Conservation (phyloP, 2,113 vertebrate species). For the Prunella himalayana region DNA sequence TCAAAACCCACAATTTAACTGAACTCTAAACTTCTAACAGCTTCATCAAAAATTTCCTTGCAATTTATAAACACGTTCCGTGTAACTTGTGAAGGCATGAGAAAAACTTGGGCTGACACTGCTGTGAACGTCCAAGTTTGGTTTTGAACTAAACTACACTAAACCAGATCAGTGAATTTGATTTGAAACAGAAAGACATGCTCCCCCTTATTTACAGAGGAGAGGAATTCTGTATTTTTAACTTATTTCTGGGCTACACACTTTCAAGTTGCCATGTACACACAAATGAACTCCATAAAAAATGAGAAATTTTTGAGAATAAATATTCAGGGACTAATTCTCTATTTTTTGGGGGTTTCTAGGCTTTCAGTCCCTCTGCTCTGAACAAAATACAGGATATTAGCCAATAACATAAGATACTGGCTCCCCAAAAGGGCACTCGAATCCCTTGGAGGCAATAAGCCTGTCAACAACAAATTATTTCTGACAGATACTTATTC, state of each 20-base stretch:
- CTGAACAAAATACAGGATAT: background rate
- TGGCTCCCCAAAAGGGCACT: conserved; percentile 45
- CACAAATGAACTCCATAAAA: background rate
- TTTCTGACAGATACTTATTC: conserved; percentile 47
- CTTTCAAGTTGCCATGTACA: rapidly evolving
- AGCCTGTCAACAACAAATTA: conserved; percentile 18
- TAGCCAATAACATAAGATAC: background rate
- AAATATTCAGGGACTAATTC: background rate
- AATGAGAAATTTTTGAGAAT: background rate
- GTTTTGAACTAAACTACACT: background rate
- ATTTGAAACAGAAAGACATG: background rate
- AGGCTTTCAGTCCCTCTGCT: background rate
- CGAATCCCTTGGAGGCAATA: conserved; percentile 11
- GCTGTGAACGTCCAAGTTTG: background rate
- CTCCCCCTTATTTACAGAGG: background rate
- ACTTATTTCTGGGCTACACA: background rate
- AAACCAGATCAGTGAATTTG: background rate
- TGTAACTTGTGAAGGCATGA: background rate
- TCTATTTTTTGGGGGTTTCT: background rate
- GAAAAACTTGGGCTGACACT: background rate
- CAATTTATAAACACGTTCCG: background rate
- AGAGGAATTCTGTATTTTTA: background rate
- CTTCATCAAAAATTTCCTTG: background rate
- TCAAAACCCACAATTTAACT: background rate
- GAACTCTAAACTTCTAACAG: background rate